Base-by-base conservation (phyloP, 30 jellyfish, hydroid and myxozoan species). In the Euphysa ruthae region DNA sequence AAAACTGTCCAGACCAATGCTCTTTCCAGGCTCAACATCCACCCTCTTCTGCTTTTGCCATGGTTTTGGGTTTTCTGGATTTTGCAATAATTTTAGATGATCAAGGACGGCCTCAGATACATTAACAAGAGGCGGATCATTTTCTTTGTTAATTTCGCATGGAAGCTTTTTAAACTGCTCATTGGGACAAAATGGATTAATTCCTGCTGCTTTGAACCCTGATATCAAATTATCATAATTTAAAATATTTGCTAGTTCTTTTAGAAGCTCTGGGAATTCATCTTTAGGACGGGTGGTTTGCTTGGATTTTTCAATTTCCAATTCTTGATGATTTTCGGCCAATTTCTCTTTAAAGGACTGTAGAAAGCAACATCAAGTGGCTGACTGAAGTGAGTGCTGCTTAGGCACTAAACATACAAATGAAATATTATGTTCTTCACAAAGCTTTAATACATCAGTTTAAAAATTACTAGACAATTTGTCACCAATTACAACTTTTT, bases 331-430 rank as follows among this genome's bases (percentile, higher is more conserved):
- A 64, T 64, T 33, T 64, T 44, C 20, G 71, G 16, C 78, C 71
- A 64, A 4, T 43, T 20, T 6, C 8, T 64, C 35, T 64, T 64
- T 35, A 44, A 26, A 30, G 78, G 78, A 4, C 78, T 43, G 34
- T 3, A 64, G 4, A 34, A 43, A 33, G 78, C 78, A 33, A 64
- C 78, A 64, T 64, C 78, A 33, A 64, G 71, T 4, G 78, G 78
- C 70, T 64, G 78, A 18, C 50, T 3, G 20, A 34, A 10, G 26
- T 64, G 75, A 18, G 78, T 64, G 21, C 32, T 8, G 26, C n/a
- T 64, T 64, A 1, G 78, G 74, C 16, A 26, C 21, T n/a, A 64
- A 35, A 6, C 55, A 22, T 6, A 35, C 74, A 61, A 61, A 61
- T 5, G 30, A 26, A 32, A 64, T 32, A 42, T 64, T 26, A 64